Evolutionary conservation across 2,797 vertebrate species (phyloP).

Genomic region (Sus cebifrons): DNA sequence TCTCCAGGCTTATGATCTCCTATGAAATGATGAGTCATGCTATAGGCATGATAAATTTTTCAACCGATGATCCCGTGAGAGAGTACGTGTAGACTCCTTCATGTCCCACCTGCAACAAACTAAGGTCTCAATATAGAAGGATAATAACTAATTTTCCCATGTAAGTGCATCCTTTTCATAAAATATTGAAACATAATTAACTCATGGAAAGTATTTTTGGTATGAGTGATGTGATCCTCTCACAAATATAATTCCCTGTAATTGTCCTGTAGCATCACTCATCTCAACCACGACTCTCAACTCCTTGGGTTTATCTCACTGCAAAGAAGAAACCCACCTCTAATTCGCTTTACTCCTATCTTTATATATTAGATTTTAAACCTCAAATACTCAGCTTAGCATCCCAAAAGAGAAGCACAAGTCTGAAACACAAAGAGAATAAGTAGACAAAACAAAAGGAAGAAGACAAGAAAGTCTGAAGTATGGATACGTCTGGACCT

Average conservation of each 20-base stretch:
- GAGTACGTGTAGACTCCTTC: not conserved
- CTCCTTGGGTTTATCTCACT: not conserved
- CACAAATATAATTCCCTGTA: not conserved
- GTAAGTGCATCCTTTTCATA: not conserved
- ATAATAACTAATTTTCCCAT: not conserved
- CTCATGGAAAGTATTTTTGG: not conserved
- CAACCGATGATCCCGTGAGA: not conserved
- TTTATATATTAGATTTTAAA: not conserved
- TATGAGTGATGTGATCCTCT: not conserved
- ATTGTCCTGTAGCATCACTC: slow-evolving; percentile 28
- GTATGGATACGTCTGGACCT: not conserved
- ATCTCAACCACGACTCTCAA: no score
- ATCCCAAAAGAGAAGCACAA: slow-evolving; percentile 5
- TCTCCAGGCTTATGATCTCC: not conserved
- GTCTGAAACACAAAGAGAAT: not conserved
- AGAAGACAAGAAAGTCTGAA: not conserved
- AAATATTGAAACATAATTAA: not conserved
- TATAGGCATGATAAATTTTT: not conserved
- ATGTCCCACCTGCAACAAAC: not conserved
- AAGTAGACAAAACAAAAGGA: not conserved
- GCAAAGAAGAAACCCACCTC: not conserved
- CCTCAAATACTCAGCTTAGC: not conserved
- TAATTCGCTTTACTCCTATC: not conserved
- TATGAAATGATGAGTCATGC: not conserved
- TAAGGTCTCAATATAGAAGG: not conserved